Evolutionary conservation across 2,113 vertebrate genomes (phyloP).

Genomic region (Ammodytes dubius): DNA sequence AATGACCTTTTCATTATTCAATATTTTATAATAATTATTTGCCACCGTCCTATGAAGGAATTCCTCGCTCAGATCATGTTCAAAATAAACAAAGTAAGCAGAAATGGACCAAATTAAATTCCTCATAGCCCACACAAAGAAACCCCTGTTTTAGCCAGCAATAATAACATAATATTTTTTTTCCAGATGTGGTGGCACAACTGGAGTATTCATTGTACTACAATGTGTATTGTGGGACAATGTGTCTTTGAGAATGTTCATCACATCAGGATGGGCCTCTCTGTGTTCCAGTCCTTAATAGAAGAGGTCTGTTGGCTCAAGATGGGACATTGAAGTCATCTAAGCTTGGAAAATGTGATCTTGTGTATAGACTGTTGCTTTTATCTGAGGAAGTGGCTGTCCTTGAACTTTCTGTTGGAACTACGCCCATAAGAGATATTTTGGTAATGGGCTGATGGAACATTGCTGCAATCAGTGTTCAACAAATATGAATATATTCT

Average conservation of each 20-base stretch:
- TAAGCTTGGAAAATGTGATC: constrained; percentile 13
- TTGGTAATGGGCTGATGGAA: constrained; percentile 40
- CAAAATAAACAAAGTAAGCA: not conserved
- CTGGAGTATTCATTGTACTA: not conserved
- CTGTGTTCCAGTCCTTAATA: not conserved
- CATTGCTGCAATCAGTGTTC: not conserved
- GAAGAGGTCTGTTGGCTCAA: constrained; percentile 10
- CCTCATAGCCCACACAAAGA: not conserved
- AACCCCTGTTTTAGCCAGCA: not conserved
- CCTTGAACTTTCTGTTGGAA: constrained; percentile 51
- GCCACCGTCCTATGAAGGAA: not conserved
- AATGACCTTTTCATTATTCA: not conserved
- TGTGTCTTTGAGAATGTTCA: not conserved
- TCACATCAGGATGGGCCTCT: not conserved
- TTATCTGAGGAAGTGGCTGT: constrained; percentile 35
- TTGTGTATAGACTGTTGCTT: constrained; percentile 4
- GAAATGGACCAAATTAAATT: not conserved
- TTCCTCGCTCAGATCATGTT: not conserved
- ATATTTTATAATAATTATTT: not conserved
- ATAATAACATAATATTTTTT: not conserved
- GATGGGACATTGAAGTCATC: not conserved
- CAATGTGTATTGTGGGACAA: not conserved
- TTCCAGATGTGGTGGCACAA: not conserved
- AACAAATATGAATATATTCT: not conserved
- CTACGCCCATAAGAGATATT: constrained; percentile 35